Base-by-base conservation (phyloP, 1,140 invertebrate species). In the Epicauta chinensis region DNA sequence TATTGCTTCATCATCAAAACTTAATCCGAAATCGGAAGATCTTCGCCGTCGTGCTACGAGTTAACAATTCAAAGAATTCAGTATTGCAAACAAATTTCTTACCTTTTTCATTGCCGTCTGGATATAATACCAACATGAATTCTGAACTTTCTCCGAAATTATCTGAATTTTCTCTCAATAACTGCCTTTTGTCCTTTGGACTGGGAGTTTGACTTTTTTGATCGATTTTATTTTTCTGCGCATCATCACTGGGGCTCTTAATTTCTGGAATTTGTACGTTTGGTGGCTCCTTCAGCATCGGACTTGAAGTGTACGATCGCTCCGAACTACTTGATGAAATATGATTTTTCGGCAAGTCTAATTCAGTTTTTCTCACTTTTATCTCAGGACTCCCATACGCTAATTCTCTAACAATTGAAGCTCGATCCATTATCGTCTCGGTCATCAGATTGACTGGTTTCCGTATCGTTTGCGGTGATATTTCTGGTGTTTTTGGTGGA, bases 121-220 rank as follows among this genome's bases (percentile, higher is more conserved):
- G 82, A 69, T 84, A 85, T 3, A 90, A 71, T 23, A 90, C 84
- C 30, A 90, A 67, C 84, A 90, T 87, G 55, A 89, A 86, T 65
- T 90, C 87, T 15, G 83, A 86, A 61, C 81, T 85, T 12, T 75
- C 79, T 14, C 75, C 71, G 7, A 75, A 48, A 63, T n/a, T n/a
- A n/a, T 53, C 57, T 41, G 41, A 52, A 30, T 60, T 61, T 31
- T 64, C 62, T 30, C 59, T 50, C 5, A 51, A 52, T 15, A 54
- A 47, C 6, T 45, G 53, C 53, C 11, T 49, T 45, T 34, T 52
- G 13, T 43, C 15, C 37, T 56, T 37, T 2, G 59, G 61, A 56
- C 59, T 64, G 16, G 55, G 55, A 16, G 52, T 48, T 38, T 51
- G 51, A 4, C 54, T 57, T 37, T 67, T 73, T 63, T 86, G 82